These are phyloP conservation scores for Acrobasis repandana DNA, from an alignment of 2,888 invertebrate genomes.

Conservation along the genomic window DNA sequence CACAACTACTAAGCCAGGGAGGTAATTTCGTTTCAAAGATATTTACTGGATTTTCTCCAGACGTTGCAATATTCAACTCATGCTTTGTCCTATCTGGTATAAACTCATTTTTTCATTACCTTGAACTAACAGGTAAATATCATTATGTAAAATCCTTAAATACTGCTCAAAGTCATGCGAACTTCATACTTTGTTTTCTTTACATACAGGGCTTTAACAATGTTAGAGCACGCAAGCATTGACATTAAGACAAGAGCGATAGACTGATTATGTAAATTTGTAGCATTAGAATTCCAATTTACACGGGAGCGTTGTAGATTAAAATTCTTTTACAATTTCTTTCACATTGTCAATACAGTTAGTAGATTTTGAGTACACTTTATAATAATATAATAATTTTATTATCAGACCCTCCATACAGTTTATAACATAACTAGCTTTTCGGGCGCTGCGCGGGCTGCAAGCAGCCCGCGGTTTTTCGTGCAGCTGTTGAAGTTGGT, in stretches of 20 bases:
- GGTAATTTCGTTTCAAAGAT: neutral
- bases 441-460: no score
- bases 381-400: no score
- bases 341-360: no score
- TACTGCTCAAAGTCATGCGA: conserved; percentile 23
- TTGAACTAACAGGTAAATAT: conserved; percentile 23
- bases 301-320: no score
- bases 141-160: conserved; percentile 21
- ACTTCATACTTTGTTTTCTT: conserved; percentile 21
- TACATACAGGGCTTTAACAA: conserved; percentile 21
- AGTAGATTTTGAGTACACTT: no score
- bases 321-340: no score
- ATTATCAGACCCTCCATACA: no score
- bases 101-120: conserved; percentile 21
- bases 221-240: conserved; percentile 12
- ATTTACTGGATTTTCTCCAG: neutral
- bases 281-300: neutral
- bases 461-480: no score
- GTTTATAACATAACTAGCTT: no score
- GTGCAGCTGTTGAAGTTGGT: no score
- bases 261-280: neutral
- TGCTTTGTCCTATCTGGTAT: neutral
- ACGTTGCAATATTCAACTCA: conserved; percentile 1
- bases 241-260: neutral
- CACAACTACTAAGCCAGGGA: neutral